Evolutionary conservation across 1,140 invertebrate species (phyloP), one percentile per base, ranked within the genome.

Genomic region (Zaprionus davidi): DNA sequence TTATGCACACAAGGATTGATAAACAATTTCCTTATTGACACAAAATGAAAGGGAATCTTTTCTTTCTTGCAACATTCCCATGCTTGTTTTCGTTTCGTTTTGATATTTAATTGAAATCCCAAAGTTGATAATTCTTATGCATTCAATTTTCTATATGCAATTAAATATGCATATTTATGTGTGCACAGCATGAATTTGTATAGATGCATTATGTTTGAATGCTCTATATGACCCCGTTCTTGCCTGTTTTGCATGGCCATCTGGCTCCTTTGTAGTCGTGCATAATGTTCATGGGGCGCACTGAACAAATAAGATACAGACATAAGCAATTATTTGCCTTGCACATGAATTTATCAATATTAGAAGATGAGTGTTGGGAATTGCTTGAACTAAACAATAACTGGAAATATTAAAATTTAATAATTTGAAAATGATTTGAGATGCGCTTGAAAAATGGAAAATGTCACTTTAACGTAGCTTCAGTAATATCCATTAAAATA

Each of bases 251-350:
- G 67, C 72, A 88, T 88, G 59, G 68, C 65, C 59, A 11, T 41
- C 68, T 53, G 58, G 51, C 69, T 65, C 85, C 76, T 78, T 87
- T 81, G 84, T 84, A 55, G 59, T 88, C 64, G 67, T 51, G 63
- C 69, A 78, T 74, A 69, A 81, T 86, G 82, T 62, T 71, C 76
- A 79, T 83, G 78, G 81, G 78, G 81, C 59, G 65, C 56, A 58
- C 69, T 59, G 77, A 78, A 88, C 83, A 87, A 87, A 87, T 88
- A 88, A 87, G 81, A 81, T 71, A 81, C 81, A 84, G 81, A 64
- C 83, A 67, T 20, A 55, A 62, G 78, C 83, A 79, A 87, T 87
- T 87, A 87, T 88, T 87, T 87, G 81, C 64, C 58, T 67, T 72
- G 51, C 66, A 31, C 58, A 68, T 57, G 79, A 56, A 75, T 72